Evolutionary conservation across 2,888 invertebrate species (phyloP), one percentile per base, ranked within the genome.

Genomic region (Hecatera dysodea): DNA sequence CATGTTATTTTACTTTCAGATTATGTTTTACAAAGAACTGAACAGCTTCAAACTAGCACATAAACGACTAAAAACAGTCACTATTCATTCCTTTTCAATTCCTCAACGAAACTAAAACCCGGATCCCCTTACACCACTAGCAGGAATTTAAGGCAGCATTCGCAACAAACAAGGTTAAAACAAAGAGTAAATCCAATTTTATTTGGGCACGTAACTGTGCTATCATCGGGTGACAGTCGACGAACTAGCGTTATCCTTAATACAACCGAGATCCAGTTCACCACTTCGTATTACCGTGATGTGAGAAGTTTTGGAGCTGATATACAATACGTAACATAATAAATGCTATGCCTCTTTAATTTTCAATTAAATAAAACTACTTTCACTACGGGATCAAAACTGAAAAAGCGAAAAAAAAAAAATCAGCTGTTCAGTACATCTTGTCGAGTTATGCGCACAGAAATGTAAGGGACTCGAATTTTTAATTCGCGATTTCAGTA

Each of bases 221-320:
- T 86, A 86, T 85, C 86, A 64, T 70, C 66, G 59, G 75, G 62
- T 29, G 75, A 24, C 86, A 86, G 76, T 72, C 81, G 42, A 78
- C 76, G 52, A 81, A 82, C 55, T 60, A 29, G 62, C 72, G 56
- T 66, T 78, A 75, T 75, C 72, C 71, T 64, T 63, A 77, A 55
- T 46, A 76, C 76, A 62, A 73, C 11, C 42, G 57, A 67, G 52
- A 53, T 70, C 46, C 64, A 60, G 66, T 62, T 70, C 75, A 65
- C 70, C 63, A 64, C 75, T 65, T 56, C 55, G 52, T 59, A 65
- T 65, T 68, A 67, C 52, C 7, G n/a, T n/a, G 52, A 70, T 50
- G 64, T 65, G 11, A 12, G 56, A 79, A 78, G 6, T 33, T 36
- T 12, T 50, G 29, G 53, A 60, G 53, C 39, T 44, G 67, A 39